Base-by-base conservation (phyloP, 2,113 vertebrate species). In the Herpailurus yagouaroundi region DNA sequence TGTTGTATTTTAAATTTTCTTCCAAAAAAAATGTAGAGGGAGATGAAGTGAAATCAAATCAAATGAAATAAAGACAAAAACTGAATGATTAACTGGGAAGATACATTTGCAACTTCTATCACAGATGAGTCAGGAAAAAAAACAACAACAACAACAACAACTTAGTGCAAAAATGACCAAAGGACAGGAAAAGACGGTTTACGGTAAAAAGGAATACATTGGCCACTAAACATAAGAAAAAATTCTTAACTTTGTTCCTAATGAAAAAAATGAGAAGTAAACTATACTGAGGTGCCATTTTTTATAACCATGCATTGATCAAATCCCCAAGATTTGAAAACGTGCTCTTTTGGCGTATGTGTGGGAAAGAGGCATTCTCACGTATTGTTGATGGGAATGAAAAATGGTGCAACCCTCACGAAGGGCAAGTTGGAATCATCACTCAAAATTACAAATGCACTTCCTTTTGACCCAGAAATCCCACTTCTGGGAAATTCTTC, bases 391-490 rank as follows among this genome's bases (percentile, higher is more conserved):
- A 66, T 33, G 45, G 4, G 27, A 36, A 50, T 64, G 48, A 69
- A 66, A 89, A 63, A 52, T 7, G 8, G 18, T 13, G 33, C 4
- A 63, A 36, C 5, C 0, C 0, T 38, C 23, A 48, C 0, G n/a
- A 63, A 82, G n/a, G 68, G 52, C 66, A 74, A 48, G 12, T 50
- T 25, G 41, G 60, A 2, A 31, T 1, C 31, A 31, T 71, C 33
- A 87, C 1, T 91, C 77, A 87, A 29, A 84, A 92, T 18, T 50
- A 87, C 19, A 83, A 90, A 76, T 71, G 5, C 13, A 74, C 68
- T 87, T 97, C 50, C 41, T 93, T 93, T 81, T 76, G 89, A 83
- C 55, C 38, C 73, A 79, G 45, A 94, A 93, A 95, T n/a, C 36
- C 16, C 41, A 76, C 63, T 91, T 89, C n/a, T 74, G 81, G 66